phyloP scores from a whole-genome alignment of 64 coral and sea anemone genomes.

The Stichodactyla helianthus region DNA sequence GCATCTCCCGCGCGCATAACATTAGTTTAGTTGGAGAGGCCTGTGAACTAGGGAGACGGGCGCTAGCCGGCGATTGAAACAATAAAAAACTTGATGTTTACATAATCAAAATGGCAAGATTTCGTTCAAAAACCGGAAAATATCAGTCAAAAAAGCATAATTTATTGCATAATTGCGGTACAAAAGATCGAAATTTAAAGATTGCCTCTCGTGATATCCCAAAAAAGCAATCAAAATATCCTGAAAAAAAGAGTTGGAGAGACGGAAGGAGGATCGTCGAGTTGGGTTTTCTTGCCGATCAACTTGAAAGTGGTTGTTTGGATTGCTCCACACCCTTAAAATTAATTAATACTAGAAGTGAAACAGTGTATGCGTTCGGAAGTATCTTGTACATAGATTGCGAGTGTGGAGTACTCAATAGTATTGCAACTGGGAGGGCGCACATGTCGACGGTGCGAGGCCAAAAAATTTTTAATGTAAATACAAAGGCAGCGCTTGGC shows the following conservation, averaged over 20 bases:
- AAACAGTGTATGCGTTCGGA: slow-evolving; percentile 31
- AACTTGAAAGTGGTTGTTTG: slow-evolving; percentile 26
- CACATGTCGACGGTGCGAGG: not conserved
- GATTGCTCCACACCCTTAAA: slow-evolving; percentile 28
- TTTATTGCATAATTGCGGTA: not conserved
- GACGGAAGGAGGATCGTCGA: slow-evolving; percentile 35
- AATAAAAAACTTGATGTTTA: not conserved
- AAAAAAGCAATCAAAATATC: not conserved
- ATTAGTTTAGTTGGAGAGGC: not conserved
- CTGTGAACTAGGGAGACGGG: not conserved
- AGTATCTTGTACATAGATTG: slow-evolving; percentile 40
- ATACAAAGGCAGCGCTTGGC: not conserved
- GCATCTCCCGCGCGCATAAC: not conserved
- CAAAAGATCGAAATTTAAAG: too few relatives aligned
- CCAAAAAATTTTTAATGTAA: not conserved
- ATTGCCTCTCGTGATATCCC: not conserved
- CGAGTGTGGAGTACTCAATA: slow-evolving; percentile 33
- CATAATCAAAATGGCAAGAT: not conserved
- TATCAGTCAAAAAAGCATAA: not conserved
- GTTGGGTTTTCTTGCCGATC: slow-evolving; percentile 27
- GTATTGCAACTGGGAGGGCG: not conserved
- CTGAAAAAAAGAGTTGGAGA: slow-evolving; percentile 12
- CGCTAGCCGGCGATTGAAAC: not conserved
- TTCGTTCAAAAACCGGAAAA: not conserved
- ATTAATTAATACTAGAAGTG: slow-evolving; percentile 9